A percentile compares a stretch with the other conserved stretches of the same genome.
These are phyloP conservation scores for Pachycephus smyrnensis DNA, from an alignment of 2,888 invertebrate genomes.

Conservation along the genomic window DNA sequence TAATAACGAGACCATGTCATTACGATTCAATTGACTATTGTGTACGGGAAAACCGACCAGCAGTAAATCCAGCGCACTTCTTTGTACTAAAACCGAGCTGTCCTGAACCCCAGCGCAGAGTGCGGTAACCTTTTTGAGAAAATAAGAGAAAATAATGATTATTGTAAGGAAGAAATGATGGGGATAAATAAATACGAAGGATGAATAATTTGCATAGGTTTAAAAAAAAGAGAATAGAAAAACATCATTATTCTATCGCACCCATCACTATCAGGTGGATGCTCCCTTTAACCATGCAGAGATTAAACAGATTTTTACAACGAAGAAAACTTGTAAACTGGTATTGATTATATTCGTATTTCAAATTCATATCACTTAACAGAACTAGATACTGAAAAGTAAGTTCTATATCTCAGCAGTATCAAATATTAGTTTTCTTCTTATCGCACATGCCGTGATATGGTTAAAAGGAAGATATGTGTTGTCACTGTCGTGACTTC, in stretches of 20 bases:
- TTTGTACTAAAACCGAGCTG: constrained; percentile 83
- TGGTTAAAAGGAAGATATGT: background rate
- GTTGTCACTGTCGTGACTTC: background rate
- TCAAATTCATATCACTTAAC: background rate
- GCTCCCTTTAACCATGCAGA: background rate
- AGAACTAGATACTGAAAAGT: background rate
- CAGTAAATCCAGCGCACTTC: constrained; percentile 86
- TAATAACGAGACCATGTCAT: constrained; percentile 79
- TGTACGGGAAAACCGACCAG: constrained; percentile 87
- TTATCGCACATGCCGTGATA: background rate
- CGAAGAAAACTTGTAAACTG: background rate
- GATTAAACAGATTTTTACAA: background rate
- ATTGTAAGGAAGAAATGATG: constrained; percentile 5
- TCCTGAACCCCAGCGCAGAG: constrained; percentile 86
- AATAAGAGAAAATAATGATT: constrained; percentile 4
- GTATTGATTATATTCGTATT: background rate
- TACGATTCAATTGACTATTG: constrained; percentile 76
- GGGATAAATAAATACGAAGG: background rate
- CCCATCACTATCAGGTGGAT: no score
- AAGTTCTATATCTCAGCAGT: background rate
- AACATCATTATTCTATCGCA: background rate
- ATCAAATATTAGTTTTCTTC: background rate
- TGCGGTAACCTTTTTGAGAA: constrained; percentile 74
- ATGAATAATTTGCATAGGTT: background rate
- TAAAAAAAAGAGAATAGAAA: constrained; percentile 9